phyloP scores from a whole-genome alignment of 1,140 invertebrate genomes.

The Vanessa tameamea region DNA sequence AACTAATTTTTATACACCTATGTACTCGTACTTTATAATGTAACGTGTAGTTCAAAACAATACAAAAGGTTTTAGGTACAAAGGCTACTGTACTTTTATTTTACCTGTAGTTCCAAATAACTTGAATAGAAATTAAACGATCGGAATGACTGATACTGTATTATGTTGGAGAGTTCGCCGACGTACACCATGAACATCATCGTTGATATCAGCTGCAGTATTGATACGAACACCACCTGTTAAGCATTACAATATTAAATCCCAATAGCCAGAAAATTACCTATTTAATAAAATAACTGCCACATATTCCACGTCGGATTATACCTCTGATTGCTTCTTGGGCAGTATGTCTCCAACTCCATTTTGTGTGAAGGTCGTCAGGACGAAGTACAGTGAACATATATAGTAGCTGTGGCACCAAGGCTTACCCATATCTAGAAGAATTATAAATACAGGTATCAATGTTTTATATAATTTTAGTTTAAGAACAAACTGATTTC shows the following conservation, averaged over 20 bases:
- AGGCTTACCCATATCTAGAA: slow-evolving; percentile 41
- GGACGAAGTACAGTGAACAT: slow-evolving; percentile 61
- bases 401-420: slow-evolving; percentile 54
- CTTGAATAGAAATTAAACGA: slow-evolving; percentile 60
- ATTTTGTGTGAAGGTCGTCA: slow-evolving; percentile 63
- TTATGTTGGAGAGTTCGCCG: slow-evolving; percentile 68
- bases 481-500: too few species aligned
- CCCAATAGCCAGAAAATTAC: too few species aligned
- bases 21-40: too few species aligned
- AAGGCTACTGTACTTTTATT: too few species aligned
- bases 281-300: neutral
- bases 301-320: neutral
- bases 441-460: neutral
- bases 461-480: neutral
- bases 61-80: neutral
- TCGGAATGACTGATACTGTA: slow-evolving; percentile 62
- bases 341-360: slow-evolving; percentile 67
- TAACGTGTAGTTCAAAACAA: too few species aligned
- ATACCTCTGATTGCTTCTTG: slow-evolving; percentile 59
- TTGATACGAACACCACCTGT: slow-evolving; percentile 61
- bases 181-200: slow-evolving; percentile 67
- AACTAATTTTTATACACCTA: too few species aligned
- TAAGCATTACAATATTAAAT: slow-evolving; percentile 9
- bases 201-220: slow-evolving; percentile 59
- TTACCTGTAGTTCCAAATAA: slow-evolving; percentile 61